Evolutionary conservation across 2,113 vertebrate genomes (phyloP), one percentile per base, ranked within the genome.

Genomic region (Cathartes aura): DNA sequence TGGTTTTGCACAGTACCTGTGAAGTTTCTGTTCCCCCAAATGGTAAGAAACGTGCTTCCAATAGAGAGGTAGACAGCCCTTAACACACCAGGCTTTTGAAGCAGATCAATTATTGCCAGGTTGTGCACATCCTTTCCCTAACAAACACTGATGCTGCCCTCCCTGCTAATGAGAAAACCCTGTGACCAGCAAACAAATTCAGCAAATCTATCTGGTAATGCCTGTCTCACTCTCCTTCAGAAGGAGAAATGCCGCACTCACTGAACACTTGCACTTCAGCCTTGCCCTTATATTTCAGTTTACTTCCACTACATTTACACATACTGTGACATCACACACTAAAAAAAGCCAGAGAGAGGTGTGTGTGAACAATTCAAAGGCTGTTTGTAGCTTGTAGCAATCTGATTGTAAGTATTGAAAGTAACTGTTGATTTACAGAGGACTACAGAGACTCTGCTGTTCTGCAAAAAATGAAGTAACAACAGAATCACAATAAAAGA

Each of bases 331-430:
- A 48, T 21, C 7, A 12, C 29, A 58, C 5, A 38, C 6, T 27
- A 45, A 5, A 64, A 74, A 43, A 42, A 43, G 1, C 0, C 16
- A 50, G 9, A 48, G 3, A 2, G 5, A 9, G 2, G 8, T 4
- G 10, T 15, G 4, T 11, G 7, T 5, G 18, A 32, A 36, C 14
- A 79, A 60, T 70, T 52, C 56, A 75, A 80, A 80, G 17, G 4
- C 8, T 55, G 2, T 27, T 67, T 4, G 3, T 26, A 8, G 7
- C 9, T 82, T 45, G 15, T 27, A 43, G 16, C 22, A 34, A 48
- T 93, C 29, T 82, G 10, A 63, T 24, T 43, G 5, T 18, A 53
- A 53, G 15, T n/a, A 53, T 7, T 74, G n/a, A 62, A 92, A 23
- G 11, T 26, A 83, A 32, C 2, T 20, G 34, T 26, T 86, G 32